phyloP scores from a whole-genome alignment of 2,113 vertebrate genomes.

The Noctilio leporinus region DNA sequence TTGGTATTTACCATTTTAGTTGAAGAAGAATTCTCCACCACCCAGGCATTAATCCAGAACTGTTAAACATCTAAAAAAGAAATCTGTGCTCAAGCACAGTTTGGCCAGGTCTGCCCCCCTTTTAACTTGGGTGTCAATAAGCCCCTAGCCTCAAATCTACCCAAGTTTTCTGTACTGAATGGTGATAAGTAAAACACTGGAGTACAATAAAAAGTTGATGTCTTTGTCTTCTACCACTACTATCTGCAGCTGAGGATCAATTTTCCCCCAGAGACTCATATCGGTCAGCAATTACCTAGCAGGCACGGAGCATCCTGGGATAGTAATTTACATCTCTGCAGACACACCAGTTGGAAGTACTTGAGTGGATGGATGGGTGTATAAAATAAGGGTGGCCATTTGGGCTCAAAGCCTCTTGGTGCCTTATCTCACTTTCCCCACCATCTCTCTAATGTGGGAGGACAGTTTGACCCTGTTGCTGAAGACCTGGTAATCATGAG shows the following conservation, averaged over 20 bases:
- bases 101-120: neutral
- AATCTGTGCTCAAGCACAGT: conserved; percentile 50
- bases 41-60: conserved; percentile 39
- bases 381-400: neutral
- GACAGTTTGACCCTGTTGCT: neutral
- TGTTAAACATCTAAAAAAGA: conserved; percentile 44
- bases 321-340: conserved; percentile 31
- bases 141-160: neutral
- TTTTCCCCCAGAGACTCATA: neutral
- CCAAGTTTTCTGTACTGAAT: conserved; percentile 24
- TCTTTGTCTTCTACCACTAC: conserved; percentile 19
- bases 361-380: neutral
- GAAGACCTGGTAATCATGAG: neutral
- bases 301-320: conserved; percentile 1
- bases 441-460: neutral
- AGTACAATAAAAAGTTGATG: conserved; percentile 18
- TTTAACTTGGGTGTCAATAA: conserved; percentile 28
- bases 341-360: neutral
- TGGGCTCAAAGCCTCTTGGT: neutral
- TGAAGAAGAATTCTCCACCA: conserved; percentile 43
- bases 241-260: neutral
- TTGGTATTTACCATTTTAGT: conserved; percentile 54
- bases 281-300: conserved; percentile 25
- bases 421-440: neutral
- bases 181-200: conserved; percentile 4